Base-by-base conservation (phyloP, 2,113 vertebrate genomes). In the Heterocephalus glaber region DNA sequence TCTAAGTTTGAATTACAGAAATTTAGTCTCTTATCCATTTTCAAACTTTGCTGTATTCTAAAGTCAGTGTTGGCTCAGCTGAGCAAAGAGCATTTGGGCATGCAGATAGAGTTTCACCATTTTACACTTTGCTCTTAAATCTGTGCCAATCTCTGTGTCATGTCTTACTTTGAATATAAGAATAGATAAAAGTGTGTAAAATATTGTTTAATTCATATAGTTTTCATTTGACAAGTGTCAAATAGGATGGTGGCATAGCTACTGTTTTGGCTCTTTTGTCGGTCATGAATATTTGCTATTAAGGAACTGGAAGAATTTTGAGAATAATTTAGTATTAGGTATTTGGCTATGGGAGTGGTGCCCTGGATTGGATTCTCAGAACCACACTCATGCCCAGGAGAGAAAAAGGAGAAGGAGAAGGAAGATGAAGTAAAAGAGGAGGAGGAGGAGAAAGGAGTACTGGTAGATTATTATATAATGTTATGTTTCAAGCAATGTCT, bases 181-280 rank as follows among this genome's bases (percentile, higher is more conserved):
- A 20, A 3, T 4, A 6, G 10, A 5, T 0, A n/a, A 30, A 5
- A 22, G 2, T 14, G 16, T 13, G 33, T 66, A 44, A 65, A 0
- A 61, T 28, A 0, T 24, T 44, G 26, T 7, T 8, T 5, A 13
- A 38, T 14, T 26, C 7, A 10, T 4, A 5, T 9, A 22, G 6
- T 38, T 83, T 49, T 88, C 5, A n/a, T 47, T 38, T 13, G 10
- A 26, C 26, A 38, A 19, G 14, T 56, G n/a, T 26, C 2, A 6
- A 28, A 2, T 65, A 26, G 20, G 8, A 33, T 13, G 5, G 33
- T 0, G 0, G 3, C 17, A 83, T 76, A 0, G 17, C 11, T 33
- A 58, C 14, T 20, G 19, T 10, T 79, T 20, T 72, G 54, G 65
- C 16, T 60, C 22, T 76, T 49, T 86, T 47, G 35, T 63, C 8